phyloP scores from a whole-genome alignment of 2,888 invertebrate species.

The Dusona sp. region DNA sequence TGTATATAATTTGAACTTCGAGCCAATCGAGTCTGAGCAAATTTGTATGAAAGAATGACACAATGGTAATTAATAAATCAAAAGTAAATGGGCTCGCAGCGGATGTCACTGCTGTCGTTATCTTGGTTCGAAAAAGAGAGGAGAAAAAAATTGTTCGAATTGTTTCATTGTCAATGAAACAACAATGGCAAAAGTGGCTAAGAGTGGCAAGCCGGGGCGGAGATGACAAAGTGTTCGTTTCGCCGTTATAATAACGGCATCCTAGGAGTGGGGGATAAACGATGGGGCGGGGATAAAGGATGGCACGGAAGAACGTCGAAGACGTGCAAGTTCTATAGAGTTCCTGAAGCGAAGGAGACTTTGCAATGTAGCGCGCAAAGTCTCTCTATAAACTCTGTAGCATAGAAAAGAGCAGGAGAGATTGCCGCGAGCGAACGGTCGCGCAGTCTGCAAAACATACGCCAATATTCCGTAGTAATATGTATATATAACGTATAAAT shows the following conservation, averaged over 20 bases:
- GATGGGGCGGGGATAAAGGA: constrained; percentile 26
- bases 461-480: constrained; percentile 10
- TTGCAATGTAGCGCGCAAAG: constrained; percentile 27
- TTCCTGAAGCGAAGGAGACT: constrained; percentile 35
- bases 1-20: background rate
- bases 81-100: background rate
- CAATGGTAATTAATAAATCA: background rate
- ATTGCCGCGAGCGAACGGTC: constrained; percentile 32
- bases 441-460: constrained; percentile 39
- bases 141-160: background rate
- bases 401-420: constrained; percentile 8
- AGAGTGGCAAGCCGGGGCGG: background rate
- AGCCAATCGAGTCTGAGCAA: background rate
- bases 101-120: background rate
- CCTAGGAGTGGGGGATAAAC: constrained; percentile 21
- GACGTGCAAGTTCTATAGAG: constrained; percentile 26
- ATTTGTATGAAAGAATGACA: background rate
- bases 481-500: background rate
- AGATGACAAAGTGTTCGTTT: constrained; percentile 36
- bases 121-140: background rate
- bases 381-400: constrained; percentile 19
- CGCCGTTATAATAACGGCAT: constrained; percentile 50
- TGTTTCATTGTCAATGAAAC: constrained; percentile 11
- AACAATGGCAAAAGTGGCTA: constrained; percentile 9
- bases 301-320: constrained; percentile 31